These are phyloP conservation scores for Melanitta fusca DNA, from an alignment of 2,797 vertebrate genomes.

Conservation along the genomic window DNA sequence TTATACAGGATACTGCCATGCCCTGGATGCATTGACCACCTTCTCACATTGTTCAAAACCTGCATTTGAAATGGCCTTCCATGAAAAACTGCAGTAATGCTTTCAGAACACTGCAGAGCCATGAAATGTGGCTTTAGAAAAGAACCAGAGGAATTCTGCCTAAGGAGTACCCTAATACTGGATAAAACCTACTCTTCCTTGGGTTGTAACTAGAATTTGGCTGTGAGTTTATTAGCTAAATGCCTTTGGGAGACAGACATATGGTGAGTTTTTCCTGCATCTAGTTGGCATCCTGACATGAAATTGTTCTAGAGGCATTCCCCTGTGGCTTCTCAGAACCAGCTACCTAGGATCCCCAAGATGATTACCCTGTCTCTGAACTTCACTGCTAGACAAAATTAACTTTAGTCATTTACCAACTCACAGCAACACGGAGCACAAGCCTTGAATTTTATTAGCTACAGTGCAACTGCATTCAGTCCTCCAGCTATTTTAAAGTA, in stretches of 20 bases:
- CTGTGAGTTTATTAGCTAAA: background rate
- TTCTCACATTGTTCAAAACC: background rate
- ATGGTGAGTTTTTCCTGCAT: background rate
- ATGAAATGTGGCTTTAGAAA: background rate
- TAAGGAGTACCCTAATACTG: background rate
- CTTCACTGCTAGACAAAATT: background rate
- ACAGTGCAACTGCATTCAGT: background rate
- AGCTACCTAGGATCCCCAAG: background rate
- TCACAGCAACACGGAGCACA: background rate
- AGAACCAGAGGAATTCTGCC: background rate
- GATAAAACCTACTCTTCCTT: background rate
- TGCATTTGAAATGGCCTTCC: background rate
- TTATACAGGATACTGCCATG: background rate
- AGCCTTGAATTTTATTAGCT: background rate
- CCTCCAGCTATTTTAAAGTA: slow-evolving; percentile 15
- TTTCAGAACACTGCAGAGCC: background rate
- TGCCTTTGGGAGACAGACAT: background rate
- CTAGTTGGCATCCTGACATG: background rate
- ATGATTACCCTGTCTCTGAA: background rate
- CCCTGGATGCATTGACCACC: background rate
- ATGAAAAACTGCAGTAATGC: background rate
- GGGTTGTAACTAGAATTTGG: background rate
- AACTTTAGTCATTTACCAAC: no score
- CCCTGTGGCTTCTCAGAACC: background rate
- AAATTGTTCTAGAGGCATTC: background rate